phyloP scores from a whole-genome alignment of 2,113 vertebrate species.

The Scopus umbretta region DNA sequence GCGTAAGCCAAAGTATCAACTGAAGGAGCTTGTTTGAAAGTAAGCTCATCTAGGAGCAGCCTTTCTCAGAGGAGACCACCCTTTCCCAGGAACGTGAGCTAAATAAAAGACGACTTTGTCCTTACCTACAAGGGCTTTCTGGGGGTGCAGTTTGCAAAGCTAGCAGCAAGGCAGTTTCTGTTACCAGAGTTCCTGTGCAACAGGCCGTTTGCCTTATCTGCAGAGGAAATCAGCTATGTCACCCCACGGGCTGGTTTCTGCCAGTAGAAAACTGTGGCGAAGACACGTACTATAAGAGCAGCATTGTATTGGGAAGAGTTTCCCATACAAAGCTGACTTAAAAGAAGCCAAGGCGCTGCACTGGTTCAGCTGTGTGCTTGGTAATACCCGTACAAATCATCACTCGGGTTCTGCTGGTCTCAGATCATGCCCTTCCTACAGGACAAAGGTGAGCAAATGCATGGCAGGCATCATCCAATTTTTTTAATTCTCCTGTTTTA shows the following conservation, averaged over 20 bases:
- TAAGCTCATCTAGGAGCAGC: background rate
- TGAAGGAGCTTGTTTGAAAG: background rate
- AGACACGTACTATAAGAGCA: background rate
- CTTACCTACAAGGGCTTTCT: background rate
- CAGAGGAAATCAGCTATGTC: background rate
- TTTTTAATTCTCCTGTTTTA: background rate
- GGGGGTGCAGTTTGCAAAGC: background rate
- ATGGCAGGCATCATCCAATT: background rate
- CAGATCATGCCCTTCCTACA: background rate
- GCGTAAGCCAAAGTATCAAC: background rate
- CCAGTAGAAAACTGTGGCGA: background rate
- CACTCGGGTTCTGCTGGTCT: background rate
- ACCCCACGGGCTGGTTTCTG: background rate
- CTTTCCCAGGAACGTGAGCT: background rate
- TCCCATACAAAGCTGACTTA: background rate
- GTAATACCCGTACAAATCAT: background rate
- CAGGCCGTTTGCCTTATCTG: background rate
- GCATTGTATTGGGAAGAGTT: background rate
- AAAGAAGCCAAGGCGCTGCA: background rate
- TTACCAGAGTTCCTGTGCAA: background rate
- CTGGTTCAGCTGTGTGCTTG: background rate
- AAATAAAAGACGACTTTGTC: background rate
- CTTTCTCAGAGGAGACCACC: background rate
- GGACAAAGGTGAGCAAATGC: background rate
- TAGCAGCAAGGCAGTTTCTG: background rate